Conservation (phyloP, 2,113 vertebrate genomes). For the Scytalopus superciliaris region DNA sequence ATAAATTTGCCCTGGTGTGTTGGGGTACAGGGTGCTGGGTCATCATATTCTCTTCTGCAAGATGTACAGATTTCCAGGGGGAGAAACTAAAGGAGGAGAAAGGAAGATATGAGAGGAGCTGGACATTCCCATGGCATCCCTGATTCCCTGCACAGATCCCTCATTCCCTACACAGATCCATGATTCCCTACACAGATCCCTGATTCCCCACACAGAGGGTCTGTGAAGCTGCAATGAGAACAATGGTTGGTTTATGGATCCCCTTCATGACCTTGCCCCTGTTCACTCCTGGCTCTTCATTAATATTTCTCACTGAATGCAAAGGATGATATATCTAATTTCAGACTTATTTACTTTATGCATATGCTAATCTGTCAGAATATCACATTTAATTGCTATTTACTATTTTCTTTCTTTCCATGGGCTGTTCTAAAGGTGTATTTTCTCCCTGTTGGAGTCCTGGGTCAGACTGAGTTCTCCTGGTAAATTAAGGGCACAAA, state of each 20-base stretch:
- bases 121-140: no score
- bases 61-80: background rate
- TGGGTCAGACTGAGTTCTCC: background rate
- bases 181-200: no score
- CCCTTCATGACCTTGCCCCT: background rate
- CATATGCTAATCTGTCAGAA: background rate
- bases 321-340: background rate
- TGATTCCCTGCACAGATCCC: no score
- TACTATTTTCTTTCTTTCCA: background rate
- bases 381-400: background rate
- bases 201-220: no score
- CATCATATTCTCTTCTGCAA: background rate
- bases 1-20: accelerated
- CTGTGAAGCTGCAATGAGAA: no score
- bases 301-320: background rate
- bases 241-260: background rate
- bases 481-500: background rate
- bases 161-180: no score
- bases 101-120: background rate
- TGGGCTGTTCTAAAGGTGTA: background rate
- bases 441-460: background rate
- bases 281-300: background rate
- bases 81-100: background rate
- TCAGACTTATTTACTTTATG: background rate
- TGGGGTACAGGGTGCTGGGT: background rate